Percentiles rank a stretch among this genome's conserved stretches.
Conservation (phyloP, 2,888 invertebrate genomes). For the Chrysina gloriosa region DNA sequence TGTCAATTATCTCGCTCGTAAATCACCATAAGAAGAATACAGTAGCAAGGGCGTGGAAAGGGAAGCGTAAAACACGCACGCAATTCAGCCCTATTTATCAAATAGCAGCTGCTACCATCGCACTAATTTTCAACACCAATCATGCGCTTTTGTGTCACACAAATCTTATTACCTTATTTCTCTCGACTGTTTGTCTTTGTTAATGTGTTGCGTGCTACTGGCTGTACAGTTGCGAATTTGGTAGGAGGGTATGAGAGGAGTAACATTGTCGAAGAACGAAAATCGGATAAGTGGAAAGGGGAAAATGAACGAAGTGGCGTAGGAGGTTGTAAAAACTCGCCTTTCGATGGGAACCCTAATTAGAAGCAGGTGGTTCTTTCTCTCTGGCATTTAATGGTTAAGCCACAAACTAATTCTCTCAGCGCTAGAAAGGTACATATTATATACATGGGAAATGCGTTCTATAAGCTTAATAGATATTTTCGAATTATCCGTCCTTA, state of each 20-base stretch:
- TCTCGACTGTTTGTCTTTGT: conserved; percentile 35
- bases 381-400: conserved; percentile 36
- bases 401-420: conserved; percentile 33
- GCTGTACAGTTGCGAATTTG: conserved; percentile 17
- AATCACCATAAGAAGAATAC: conserved; percentile 35
- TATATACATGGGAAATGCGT: conserved; percentile 30
- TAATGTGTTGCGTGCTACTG: conserved; percentile 22
- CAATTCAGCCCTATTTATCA: conserved; percentile 35
- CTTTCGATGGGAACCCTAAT: conserved; percentile 37
- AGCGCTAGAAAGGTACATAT: conserved; percentile 6
- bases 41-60: conserved; percentile 7
- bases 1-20: conserved; percentile 36
- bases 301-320: conserved; percentile 14
- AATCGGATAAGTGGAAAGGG: conserved; percentile 1
- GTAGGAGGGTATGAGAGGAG: neutral
- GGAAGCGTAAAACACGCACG: conserved; percentile 23
- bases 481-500: conserved; percentile 11
- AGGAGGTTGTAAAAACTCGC: conserved; percentile 31
- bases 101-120: conserved; percentile 34
- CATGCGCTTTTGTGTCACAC: conserved; percentile 36
- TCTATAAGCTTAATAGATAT: conserved; percentile 25
- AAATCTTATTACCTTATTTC: conserved; percentile 39
- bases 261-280: neutral
- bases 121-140: conserved; percentile 38
- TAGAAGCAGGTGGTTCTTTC: conserved; percentile 36